Base-by-base conservation (phyloP, 1,140 invertebrate species). In the Apis mellifera region DNA sequence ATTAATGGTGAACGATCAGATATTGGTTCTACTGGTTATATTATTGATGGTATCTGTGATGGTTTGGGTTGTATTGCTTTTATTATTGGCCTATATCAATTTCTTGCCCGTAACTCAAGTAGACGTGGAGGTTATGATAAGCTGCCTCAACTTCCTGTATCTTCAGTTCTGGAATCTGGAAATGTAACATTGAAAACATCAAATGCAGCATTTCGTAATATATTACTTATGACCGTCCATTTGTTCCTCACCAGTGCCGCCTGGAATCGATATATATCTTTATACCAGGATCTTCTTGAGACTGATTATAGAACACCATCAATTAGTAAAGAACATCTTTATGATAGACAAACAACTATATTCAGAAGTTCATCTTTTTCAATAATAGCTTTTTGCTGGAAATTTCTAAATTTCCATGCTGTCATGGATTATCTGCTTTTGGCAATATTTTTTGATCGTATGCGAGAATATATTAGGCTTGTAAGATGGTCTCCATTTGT, bases 211-310 rank as follows among this genome's bases (percentile, higher is more conserved):
- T 48, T 95, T 1, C 95, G 95, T 83, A 96, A 96, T 72, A 92
- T 97, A 50, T 91, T 96, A 21, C 95, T 96, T 84, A 96, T 97
- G 78, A 95, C 95, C 23, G 95, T 96, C 8, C 96, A 97, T 89
- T 93, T 97, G 84, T 87, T 97, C 52, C 89, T 97, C 1, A 96
- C 96, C 71, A 97, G 97, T 11, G 93, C 96, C 82, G 95, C 96
- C 7, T 98, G 97, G 97, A 97, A 98, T 94, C 95, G 97, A 17
- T 97, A 97, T 82, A 97, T 97, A 87, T 95, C 96, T 69, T 90
- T 97, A 1, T 98, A 97, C 90, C 96, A 97, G 86, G 95, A 97
- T 83, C 92, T 97, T 78, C 89, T 97, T 17, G 97, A 97, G 89
- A 94, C 95, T 21, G 94, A 95, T 19, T 92, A 95, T 74, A n/a